Evolutionary conservation across 2,797 vertebrate genomes (phyloP).

Genomic region (Myripristis murdjan): DNA sequence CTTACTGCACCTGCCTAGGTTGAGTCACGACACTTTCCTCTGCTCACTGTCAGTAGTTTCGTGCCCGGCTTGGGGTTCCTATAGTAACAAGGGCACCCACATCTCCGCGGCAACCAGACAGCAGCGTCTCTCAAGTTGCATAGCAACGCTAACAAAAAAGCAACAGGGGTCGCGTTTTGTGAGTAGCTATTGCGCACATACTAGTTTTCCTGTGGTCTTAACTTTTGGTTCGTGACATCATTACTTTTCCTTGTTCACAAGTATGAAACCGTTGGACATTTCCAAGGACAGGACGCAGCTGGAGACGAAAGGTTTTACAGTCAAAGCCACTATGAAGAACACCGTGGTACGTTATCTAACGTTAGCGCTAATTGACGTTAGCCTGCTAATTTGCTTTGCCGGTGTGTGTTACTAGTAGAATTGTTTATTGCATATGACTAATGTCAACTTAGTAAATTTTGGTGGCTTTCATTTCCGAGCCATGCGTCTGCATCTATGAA

Average conservation of each 20-base stretch:
- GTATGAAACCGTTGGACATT: conserved; percentile 45
- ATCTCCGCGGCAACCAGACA: conserved; percentile 60
- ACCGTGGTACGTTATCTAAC: conserved; percentile 71
- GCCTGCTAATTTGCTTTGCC: conserved; percentile 6
- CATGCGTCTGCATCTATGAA: too few species aligned
- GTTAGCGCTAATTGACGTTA: neutral
- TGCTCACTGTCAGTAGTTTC: conserved; percentile 30
- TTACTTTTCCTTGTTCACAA: conserved; percentile 34
- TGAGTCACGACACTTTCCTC: conserved; percentile 13
- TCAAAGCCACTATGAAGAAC: conserved; percentile 81
- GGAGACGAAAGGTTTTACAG: conserved; percentile 75
- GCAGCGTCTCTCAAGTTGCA: conserved; percentile 65
- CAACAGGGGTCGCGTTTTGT: conserved; percentile 33
- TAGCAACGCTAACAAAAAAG: conserved; percentile 64
- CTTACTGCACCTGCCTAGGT: neutral
- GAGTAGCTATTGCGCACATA: conserved; percentile 1
- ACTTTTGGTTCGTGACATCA: neutral
- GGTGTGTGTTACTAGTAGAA: neutral
- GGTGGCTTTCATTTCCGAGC: too few species aligned
- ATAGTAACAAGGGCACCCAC: conserved; percentile 56
- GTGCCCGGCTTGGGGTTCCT: conserved; percentile 36
- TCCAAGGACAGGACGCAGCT: conserved; percentile 43
- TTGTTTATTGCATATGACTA: too few species aligned
- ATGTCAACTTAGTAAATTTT: too few species aligned
- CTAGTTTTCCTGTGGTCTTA: neutral